Percentiles rank a stretch among this genome's conserved stretches.
Conservation (phyloP, 1,140 invertebrate species). For the Psilanteris sp. region DNA sequence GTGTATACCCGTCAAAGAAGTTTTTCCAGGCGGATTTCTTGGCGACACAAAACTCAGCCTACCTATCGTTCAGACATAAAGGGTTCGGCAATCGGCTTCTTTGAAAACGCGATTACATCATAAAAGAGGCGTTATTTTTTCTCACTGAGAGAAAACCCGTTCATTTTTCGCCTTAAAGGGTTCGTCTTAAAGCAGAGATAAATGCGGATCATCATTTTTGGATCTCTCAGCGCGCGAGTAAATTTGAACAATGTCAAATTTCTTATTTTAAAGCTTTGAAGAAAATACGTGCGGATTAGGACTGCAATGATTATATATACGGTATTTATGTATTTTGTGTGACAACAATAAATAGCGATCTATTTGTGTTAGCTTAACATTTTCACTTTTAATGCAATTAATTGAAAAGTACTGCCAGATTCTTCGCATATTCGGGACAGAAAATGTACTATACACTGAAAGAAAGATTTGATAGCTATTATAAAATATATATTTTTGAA, state of each 20-base stretch:
- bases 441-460: no score
- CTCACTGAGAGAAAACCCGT: constrained; percentile 2
- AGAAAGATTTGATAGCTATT: no score
- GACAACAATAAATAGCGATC: no score
- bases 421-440: no score
- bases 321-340: no score
- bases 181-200: constrained; percentile 25
- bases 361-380: no score
- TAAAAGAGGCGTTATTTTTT: constrained; percentile 40
- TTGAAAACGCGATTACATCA: constrained; percentile 54
- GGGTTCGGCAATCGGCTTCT: constrained; percentile 37
- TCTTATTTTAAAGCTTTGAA: no score
- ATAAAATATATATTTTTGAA: no score
- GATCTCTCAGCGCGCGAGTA: constrained; percentile 15
- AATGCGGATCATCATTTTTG: constrained; percentile 43
- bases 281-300: constrained; percentile 25
- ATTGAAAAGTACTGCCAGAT: no score
- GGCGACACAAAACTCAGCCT: constrained; percentile 44
- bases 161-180: constrained; percentile 57
- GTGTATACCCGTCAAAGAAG: constrained; percentile 69
- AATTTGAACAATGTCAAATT: constrained; percentile 40
- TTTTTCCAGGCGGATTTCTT: constrained; percentile 38
- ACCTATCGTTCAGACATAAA: constrained; percentile 19
- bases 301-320: constrained; percentile 19
- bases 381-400: no score